Conservation (phyloP, 2,888 invertebrate genomes). For the Nephrotoma guestfalica region DNA sequence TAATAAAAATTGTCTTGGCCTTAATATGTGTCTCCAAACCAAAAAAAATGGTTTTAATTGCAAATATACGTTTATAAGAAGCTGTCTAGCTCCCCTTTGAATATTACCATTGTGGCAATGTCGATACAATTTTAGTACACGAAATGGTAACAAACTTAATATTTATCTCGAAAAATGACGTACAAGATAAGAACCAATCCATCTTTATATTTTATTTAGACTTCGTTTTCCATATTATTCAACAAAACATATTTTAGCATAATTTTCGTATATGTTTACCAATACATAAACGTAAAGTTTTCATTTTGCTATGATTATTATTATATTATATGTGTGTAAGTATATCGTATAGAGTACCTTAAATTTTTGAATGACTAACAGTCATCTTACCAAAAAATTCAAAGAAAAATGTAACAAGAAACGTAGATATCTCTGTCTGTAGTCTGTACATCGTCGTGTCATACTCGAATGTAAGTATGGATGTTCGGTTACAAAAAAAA, state of each 20-base stretch:
- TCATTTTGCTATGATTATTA: background rate
- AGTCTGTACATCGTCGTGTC: background rate
- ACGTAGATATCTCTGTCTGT: background rate
- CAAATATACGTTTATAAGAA: too few relatives aligned
- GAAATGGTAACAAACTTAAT: background rate
- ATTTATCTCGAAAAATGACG: background rate
- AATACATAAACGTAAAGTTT: background rate
- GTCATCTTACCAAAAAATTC: background rate
- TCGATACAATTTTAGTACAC: background rate
- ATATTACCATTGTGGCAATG: too few relatives aligned
- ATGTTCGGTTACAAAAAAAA: background rate
- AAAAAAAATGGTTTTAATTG: too few relatives aligned
- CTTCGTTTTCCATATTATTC: background rate
- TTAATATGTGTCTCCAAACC: too few relatives aligned
- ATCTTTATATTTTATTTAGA: background rate
- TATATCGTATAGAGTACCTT: background rate
- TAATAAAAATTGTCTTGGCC: too few relatives aligned
- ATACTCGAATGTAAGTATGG: background rate
- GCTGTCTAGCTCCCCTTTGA: too few relatives aligned
- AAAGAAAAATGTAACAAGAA: background rate
- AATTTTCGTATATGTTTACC: background rate
- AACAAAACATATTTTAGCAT: background rate
- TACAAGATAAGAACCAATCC: background rate
- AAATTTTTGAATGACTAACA: background rate
- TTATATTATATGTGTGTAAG: background rate